Conservation (phyloP, 2,888 invertebrate species). For the Aphrophora alni region DNA sequence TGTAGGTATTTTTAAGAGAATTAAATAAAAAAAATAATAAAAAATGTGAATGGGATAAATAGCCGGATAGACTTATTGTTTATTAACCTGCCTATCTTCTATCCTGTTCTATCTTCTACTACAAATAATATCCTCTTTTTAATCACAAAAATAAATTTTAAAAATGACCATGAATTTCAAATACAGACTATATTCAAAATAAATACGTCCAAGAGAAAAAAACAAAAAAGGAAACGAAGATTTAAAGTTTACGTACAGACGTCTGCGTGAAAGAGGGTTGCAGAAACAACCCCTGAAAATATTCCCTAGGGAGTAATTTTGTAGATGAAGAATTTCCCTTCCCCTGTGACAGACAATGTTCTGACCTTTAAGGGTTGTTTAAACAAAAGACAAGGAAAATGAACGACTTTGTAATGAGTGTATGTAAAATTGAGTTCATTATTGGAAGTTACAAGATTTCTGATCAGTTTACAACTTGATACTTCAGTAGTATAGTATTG, state of each 20-base stretch:
- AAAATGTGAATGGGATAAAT: too few relatives aligned
- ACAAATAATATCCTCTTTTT: too few relatives aligned
- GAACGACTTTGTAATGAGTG: background rate
- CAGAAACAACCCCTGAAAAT: background rate
- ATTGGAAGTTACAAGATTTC: background rate
- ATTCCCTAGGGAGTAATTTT: background rate
- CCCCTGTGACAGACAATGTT: background rate
- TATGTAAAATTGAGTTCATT: background rate
- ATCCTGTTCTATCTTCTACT: too few relatives aligned
- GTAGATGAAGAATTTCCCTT: background rate
- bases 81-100: too few relatives aligned
- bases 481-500: too few relatives aligned
- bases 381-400: background rate
- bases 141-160: too few relatives aligned
- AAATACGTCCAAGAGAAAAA: too few relatives aligned
- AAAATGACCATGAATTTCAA: too few relatives aligned
- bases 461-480: background rate
- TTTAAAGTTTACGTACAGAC: background rate
- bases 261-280: background rate
- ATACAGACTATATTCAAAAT: too few relatives aligned
- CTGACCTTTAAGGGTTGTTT: background rate
- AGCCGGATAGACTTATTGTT: too few relatives aligned
- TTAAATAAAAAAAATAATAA: too few relatives aligned
- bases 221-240: background rate
- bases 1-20: too few relatives aligned